These are phyloP conservation scores for Arctia plantaginis DNA, from an alignment of 2,888 invertebrate genomes.

Conservation along the genomic window DNA sequence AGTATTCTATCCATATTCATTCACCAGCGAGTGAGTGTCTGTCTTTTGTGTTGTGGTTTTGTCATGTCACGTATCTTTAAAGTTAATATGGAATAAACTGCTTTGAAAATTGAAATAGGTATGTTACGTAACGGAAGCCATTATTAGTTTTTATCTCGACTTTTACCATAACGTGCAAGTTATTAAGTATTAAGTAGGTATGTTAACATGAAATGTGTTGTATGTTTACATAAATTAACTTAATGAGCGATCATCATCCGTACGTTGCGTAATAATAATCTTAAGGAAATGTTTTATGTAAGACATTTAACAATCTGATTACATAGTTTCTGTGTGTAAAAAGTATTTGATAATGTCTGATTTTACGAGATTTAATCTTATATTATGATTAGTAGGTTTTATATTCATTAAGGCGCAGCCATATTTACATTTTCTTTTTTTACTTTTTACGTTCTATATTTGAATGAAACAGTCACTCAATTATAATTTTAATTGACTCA, in stretches of 20 bases:
- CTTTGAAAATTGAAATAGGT: conserved; percentile 18
- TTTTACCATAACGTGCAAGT: conserved; percentile 37
- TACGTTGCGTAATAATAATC: conserved; percentile 39
- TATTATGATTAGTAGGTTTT: background rate
- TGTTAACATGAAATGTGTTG: conserved; percentile 33
- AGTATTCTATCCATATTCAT: background rate
- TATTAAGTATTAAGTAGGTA: no score
- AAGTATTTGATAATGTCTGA: conserved; percentile 1
- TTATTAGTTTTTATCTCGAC: conserved; percentile 26
- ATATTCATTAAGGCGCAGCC: background rate
- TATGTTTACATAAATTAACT: conserved; percentile 45
- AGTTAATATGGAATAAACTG: conserved; percentile 2
- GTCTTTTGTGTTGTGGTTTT: background rate
- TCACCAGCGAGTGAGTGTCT: background rate
- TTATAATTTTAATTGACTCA: background rate
- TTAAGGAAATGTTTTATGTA: conserved; percentile 35
- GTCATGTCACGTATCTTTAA: background rate
- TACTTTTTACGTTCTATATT: background rate
- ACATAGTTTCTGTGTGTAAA: conserved; percentile 5
- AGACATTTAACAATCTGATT: conserved; percentile 29
- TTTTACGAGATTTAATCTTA: conserved; percentile 1
- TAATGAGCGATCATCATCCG: conserved; percentile 34
- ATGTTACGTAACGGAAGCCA: conserved; percentile 29
- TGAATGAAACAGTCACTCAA: background rate
- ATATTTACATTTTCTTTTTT: background rate